phyloP scores from a whole-genome alignment of 2,113 vertebrate genomes.

The Excalfactoria chinensis region DNA sequence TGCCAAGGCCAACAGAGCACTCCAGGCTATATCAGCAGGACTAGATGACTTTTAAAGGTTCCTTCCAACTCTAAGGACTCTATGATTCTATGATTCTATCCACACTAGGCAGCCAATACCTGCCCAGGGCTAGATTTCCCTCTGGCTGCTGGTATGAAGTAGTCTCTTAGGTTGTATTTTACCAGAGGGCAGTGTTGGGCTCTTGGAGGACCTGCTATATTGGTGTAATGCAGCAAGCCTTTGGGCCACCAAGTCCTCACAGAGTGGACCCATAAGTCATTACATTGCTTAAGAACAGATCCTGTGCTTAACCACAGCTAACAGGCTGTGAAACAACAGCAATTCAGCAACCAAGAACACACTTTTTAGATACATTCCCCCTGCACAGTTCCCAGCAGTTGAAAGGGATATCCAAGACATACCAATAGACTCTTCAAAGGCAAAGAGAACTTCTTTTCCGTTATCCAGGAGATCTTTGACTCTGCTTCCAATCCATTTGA shows the following conservation, averaged over 20 bases:
- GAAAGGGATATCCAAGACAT: not conserved
- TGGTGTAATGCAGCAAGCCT: not conserved
- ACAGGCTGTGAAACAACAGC: not conserved
- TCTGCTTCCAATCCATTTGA: conserved; percentile 95
- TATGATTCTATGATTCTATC: no score
- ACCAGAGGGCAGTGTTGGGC: not conserved
- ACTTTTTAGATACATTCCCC: rapidly evolving
- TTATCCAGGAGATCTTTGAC: conserved; percentile 86
- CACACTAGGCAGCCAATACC: not conserved
- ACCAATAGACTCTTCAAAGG: conserved; percentile 98
- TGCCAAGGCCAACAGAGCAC: no score
- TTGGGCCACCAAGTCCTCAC: not conserved
- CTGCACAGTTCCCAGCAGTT: not conserved
- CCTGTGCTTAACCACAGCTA: not conserved
- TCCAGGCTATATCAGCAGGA: not conserved
- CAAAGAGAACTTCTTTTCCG: conserved; percentile 89
- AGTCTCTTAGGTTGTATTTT: not conserved
- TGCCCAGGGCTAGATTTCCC: not conserved
- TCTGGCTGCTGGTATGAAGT: not conserved
- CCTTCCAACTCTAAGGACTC: no score
- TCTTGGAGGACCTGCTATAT: not conserved
- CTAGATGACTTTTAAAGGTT: no score
- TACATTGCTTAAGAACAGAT: not conserved
- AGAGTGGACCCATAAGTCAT: not conserved
- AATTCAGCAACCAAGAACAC: not conserved